Evolutionary conservation across 2,113 vertebrate species (phyloP).

Genomic region (Lipophrys pholis): DNA sequence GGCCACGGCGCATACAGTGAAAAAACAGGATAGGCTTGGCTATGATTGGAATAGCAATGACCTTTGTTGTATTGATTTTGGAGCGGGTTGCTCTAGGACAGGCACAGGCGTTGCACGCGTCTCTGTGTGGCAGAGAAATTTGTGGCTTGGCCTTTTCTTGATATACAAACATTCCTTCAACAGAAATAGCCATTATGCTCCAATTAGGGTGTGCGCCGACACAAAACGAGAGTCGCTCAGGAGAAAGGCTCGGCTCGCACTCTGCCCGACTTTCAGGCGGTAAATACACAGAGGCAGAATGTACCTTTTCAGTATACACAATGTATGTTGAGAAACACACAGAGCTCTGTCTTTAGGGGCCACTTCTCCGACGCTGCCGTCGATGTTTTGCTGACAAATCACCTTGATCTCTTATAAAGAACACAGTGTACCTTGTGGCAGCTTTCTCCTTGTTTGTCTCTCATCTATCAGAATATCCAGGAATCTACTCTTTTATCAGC

Average conservation of each 20-base stretch:
- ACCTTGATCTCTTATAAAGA: not conserved
- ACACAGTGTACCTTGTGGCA: not conserved
- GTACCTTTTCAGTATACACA: not conserved
- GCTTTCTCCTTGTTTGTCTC: not conserved
- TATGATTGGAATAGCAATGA: slow-evolving; percentile 78
- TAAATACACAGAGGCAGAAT: slow-evolving; percentile 4
- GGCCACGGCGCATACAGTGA: slow-evolving; percentile 61
- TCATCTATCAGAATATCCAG: not conserved
- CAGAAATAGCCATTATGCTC: slow-evolving; percentile 43
- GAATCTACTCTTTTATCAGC: no score
- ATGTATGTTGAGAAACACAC: not conserved
- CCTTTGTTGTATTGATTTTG: slow-evolving; percentile 82
- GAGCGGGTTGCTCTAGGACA: slow-evolving; percentile 54
- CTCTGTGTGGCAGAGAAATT: slow-evolving; percentile 25
- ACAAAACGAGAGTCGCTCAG: slow-evolving; percentile 12
- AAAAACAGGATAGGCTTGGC: slow-evolving; percentile 54
- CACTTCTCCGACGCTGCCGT: not conserved
- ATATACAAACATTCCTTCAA: slow-evolving; percentile 40
- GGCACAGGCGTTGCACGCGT: slow-evolving; percentile 28
- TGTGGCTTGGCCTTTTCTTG: slow-evolving; percentile 57
- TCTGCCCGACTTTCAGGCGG: not conserved
- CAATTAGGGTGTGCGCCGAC: slow-evolving; percentile 32
- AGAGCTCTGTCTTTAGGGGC: not conserved
- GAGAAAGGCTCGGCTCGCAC: slow-evolving; percentile 3
- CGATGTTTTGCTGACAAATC: slow-evolving; percentile 8